These are phyloP conservation scores for Pollicipes pollicipes DNA, from an alignment of 1,140 invertebrate genomes.

Conservation along the genomic window DNA sequence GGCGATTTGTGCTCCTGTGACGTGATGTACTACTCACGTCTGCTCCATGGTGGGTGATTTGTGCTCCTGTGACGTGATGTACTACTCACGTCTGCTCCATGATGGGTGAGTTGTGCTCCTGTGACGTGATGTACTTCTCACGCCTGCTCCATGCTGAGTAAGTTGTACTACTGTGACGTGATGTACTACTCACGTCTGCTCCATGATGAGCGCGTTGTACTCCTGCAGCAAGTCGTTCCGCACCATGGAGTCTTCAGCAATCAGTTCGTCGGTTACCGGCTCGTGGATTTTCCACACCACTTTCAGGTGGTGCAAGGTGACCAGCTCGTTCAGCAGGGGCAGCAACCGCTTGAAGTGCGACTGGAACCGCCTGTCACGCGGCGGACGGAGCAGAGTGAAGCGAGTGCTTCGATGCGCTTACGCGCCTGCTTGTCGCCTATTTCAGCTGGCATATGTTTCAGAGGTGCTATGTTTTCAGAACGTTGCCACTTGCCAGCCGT, in stretches of 20 bases:
- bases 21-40: background rate
- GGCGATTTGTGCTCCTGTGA: too few relatives aligned
- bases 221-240: conserved; percentile 5
- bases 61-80: background rate
- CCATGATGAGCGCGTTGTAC: conserved; percentile 6
- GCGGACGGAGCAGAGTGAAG: too few relatives aligned
- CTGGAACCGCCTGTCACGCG: background rate
- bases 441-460: too few relatives aligned
- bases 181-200: background rate
- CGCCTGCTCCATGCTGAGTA: background rate
- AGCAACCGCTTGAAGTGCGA: background rate
- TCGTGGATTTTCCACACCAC: conserved; percentile 3
- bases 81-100: background rate
- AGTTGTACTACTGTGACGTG: too few relatives aligned
- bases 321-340: background rate
- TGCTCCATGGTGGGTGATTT: background rate
- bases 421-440: too few relatives aligned
- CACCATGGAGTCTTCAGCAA: background rate
- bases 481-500: too few relatives aligned
- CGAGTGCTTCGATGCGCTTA: too few relatives aligned
- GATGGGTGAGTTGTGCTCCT: conserved; percentile 4
- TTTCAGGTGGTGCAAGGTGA: background rate
- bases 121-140: background rate
- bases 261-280: conserved; percentile 1
- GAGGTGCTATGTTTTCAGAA: too few relatives aligned